phyloP scores from a whole-genome alignment of 2,113 vertebrate species.

The Pluvialis apricaria region DNA sequence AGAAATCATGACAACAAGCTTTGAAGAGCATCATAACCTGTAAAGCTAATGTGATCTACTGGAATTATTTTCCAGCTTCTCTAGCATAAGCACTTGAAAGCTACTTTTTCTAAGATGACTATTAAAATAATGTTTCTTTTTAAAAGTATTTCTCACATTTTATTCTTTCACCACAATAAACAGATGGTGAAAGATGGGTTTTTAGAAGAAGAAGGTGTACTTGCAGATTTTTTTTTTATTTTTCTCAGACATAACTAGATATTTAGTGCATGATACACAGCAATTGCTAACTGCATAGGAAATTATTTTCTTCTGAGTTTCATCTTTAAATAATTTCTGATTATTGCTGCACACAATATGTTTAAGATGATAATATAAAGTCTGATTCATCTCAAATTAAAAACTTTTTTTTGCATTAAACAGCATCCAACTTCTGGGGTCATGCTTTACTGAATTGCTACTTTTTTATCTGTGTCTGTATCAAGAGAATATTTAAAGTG shows the following conservation, averaged over 20 bases:
- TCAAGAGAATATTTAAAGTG: background rate
- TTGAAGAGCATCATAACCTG: background rate
- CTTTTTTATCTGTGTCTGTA: background rate
- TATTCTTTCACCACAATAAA: background rate
- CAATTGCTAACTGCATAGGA: background rate
- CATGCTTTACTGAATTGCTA: background rate
- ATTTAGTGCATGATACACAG: background rate
- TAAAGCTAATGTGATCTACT: background rate
- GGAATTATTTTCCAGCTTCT: background rate
- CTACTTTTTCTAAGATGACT: background rate
- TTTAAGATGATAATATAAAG: background rate
- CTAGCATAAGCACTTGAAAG: background rate
- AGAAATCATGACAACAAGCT: background rate
- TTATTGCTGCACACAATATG: background rate
- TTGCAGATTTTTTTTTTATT: background rate
- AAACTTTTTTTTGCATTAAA: background rate
- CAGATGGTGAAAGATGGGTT: background rate
- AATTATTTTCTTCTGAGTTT: background rate
- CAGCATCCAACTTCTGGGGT: background rate
- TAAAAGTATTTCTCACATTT: background rate
- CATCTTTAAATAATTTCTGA: background rate
- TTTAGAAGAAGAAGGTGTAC: background rate
- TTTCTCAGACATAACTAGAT: background rate
- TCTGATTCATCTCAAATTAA: background rate
- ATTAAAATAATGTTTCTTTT: constrained; percentile 27